phyloP scores from a whole-genome alignment of 2,113 vertebrate genomes.

The Chlorodrepanis virens region DNA sequence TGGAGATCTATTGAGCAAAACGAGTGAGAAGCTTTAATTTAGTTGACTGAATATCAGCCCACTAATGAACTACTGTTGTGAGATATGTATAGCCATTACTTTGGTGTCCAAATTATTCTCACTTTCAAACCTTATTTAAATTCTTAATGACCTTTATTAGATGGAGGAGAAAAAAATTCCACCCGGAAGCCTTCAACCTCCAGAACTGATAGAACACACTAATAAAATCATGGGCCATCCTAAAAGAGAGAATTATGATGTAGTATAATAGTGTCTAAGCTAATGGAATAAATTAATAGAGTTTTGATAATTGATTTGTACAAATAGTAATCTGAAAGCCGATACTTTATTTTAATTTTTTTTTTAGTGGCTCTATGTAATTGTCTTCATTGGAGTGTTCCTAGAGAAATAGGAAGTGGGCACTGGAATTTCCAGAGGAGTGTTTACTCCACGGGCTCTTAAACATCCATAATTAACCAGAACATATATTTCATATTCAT shows the following conservation, averaged over 20 bases:
- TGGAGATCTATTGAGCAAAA: constrained; percentile 2
- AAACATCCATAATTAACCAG: background rate
- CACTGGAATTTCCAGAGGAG: background rate
- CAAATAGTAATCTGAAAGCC: background rate
- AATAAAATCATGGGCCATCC: constrained; percentile 46
- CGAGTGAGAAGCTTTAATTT: constrained; percentile 3
- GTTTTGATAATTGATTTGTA: constrained; percentile 42
- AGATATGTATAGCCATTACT: constrained; percentile 42
- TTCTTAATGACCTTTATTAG: constrained; percentile 64
- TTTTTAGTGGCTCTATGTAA: background rate
- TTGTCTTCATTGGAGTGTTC: constrained; percentile 8
- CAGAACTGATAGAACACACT: constrained; percentile 33
- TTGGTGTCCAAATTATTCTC: constrained; percentile 52
- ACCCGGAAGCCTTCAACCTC: constrained; percentile 31
- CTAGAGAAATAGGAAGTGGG: background rate
- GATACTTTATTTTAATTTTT: background rate
- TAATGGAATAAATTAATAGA: constrained; percentile 15
- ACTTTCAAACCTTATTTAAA: constrained; percentile 66
- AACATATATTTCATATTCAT: background rate
- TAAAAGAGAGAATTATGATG: constrained; percentile 22
- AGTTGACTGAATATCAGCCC: background rate
- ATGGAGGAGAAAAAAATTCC: background rate
- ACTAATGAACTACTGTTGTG: constrained; percentile 36
- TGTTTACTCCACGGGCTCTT: background rate
- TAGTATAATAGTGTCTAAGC: background rate